A percentile compares a stretch with the other conserved stretches of the same genome.
These are phyloP conservation scores for Rhinella marina DNA, from an alignment of 2,797 vertebrate genomes.

Conservation along the genomic window DNA sequence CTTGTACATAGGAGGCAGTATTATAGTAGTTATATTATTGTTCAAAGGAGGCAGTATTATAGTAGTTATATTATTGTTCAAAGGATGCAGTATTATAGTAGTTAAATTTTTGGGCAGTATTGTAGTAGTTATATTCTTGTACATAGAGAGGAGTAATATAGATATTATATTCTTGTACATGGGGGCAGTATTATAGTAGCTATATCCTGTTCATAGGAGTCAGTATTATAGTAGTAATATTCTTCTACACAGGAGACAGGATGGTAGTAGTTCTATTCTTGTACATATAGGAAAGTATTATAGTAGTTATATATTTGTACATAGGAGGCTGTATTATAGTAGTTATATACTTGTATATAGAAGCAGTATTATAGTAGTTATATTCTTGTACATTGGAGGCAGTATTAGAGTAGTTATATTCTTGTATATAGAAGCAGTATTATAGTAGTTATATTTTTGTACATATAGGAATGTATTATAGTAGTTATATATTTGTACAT, in stretches of 20 bases:
- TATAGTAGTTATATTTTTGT: conserved; percentile 19
- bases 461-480: neutral
- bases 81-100: conserved; percentile 4
- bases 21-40: conserved; percentile 1
- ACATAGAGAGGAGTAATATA: neutral
- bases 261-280: conserved; percentile 12
- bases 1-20: neutral
- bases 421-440: conserved; percentile 14
- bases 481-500: conserved; percentile 11
- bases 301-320: conserved; percentile 13
- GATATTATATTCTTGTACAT: neutral
- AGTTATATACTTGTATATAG: conserved; percentile 7
- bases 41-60: conserved; percentile 7
- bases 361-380: neutral
- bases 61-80: conserved; percentile 13
- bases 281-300: neutral
- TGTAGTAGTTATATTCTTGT: conserved; percentile 9
- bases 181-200: neutral
- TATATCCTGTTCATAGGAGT: neutral
- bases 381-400: neutral
- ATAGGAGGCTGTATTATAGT: conserved; percentile 10
- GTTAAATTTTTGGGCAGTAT: neutral
- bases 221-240: conserved; percentile 4
- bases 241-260: neutral
- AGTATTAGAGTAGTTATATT: conserved; percentile 17